These are phyloP conservation scores for Blennius ocellaris DNA, from an alignment of 2,113 vertebrate genomes.

Conservation along the genomic window DNA sequence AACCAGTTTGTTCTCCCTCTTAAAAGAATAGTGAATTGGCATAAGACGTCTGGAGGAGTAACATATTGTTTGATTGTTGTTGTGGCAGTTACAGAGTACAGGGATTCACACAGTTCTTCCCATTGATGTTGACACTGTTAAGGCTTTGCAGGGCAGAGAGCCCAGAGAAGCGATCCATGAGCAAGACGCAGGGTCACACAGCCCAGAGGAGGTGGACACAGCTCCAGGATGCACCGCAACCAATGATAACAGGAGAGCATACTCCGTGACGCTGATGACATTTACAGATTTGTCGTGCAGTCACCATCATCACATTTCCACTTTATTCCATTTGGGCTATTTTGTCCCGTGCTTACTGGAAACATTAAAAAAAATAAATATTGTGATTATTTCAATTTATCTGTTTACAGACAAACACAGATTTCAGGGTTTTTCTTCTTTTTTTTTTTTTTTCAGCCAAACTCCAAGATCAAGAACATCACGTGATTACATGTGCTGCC, in stretches of 20 bases:
- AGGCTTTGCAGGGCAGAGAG: conserved; percentile 23
- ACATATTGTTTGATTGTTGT: background rate
- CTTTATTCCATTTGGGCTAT: conserved; percentile 31
- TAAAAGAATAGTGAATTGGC: conserved; percentile 8
- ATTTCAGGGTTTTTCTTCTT: background rate
- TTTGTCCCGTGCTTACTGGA: conserved; percentile 20
- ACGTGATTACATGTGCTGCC: background rate
- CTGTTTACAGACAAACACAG: conserved; percentile 31
- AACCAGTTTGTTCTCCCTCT: too few relatives aligned
- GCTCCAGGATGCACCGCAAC: conserved; percentile 11
- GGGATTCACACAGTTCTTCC: conserved; percentile 5
- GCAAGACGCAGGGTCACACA: conserved; percentile 43
- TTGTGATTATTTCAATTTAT: conserved; percentile 33
- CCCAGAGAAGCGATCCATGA: conserved; percentile 16
- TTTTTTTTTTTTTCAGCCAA: too few relatives aligned
- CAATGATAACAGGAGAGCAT: background rate
- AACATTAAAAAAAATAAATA: conserved; percentile 13
- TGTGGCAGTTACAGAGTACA: conserved; percentile 32
- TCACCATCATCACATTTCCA: conserved; percentile 5
- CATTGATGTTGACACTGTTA: conserved; percentile 34
- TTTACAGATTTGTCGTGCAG: conserved; percentile 39
- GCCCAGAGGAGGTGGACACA: conserved; percentile 21
- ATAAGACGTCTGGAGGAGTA: background rate
- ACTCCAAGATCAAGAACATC: conserved; percentile 18
- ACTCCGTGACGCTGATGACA: conserved; percentile 28